phyloP scores from a whole-genome alignment of 2,113 vertebrate genomes.

The Phaethon lepturus region DNA sequence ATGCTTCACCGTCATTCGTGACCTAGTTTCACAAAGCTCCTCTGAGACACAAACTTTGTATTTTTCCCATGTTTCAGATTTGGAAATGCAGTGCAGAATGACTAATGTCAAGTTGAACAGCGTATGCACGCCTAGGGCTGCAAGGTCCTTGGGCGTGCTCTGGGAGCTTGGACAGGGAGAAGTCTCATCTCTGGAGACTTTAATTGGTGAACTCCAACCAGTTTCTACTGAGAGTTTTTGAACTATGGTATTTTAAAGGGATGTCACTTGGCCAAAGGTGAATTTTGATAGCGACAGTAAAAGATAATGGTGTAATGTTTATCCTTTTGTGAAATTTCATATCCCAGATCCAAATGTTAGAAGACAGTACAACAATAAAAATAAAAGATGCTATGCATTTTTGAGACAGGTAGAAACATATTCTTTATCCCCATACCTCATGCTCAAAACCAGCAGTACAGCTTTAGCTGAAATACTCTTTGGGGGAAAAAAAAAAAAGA shows the following conservation, averaged over 20 bases:
- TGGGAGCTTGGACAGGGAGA: not conserved
- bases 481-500: not conserved
- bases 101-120: not conserved
- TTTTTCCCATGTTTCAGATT: not conserved
- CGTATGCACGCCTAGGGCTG: fast-evolving
- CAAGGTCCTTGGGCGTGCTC: not conserved
- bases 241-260: not conserved
- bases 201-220: not conserved
- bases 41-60: not conserved
- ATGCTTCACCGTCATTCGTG: not conserved
- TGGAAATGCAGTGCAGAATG: not conserved
- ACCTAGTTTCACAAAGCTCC: not conserved
- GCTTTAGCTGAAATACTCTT: not conserved
- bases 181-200: not conserved
- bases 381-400: not conserved
- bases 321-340: not conserved
- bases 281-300: not conserved
- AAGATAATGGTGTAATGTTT: not conserved
- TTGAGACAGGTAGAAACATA: not conserved
- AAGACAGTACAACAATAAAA: not conserved
- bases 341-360: not conserved
- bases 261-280: not conserved
- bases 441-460: not conserved
- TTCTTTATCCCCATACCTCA: not conserved
- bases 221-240: not conserved